These are phyloP conservation scores for Notiomystis cincta DNA, from an alignment of 2,113 vertebrate species.

Conservation along the genomic window DNA sequence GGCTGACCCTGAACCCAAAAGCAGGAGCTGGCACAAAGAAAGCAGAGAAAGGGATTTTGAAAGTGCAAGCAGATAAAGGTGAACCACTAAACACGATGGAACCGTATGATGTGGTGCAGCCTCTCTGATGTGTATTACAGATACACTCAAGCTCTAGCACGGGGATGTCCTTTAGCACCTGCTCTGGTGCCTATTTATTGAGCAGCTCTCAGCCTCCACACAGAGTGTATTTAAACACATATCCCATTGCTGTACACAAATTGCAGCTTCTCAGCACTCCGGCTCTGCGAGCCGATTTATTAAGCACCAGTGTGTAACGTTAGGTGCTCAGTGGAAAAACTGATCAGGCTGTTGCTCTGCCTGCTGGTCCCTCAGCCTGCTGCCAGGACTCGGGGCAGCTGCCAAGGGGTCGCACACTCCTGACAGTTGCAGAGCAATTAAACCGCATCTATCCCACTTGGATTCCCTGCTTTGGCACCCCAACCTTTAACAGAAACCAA, in stretches of 20 bases:
- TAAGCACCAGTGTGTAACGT: not conserved
- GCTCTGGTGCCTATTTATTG: not conserved
- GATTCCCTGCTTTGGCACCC: not conserved
- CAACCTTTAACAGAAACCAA: not conserved
- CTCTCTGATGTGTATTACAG: not conserved
- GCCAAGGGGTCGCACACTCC: not conserved
- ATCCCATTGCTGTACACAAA: not conserved
- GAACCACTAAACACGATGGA: not conserved
- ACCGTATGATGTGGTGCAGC: not conserved
- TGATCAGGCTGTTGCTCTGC: not conserved
- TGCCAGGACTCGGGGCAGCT: not conserved
- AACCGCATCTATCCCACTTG: not conserved
- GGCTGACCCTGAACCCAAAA: not conserved
- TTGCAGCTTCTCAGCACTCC: not conserved
- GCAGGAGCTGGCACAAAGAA: not conserved
- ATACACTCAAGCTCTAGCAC: not conserved
- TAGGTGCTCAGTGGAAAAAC: not conserved
- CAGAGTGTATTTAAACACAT: not conserved
- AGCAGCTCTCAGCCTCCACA: not conserved
- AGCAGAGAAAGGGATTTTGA: not conserved
- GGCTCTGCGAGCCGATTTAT: not conserved
- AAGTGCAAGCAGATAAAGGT: not conserved
- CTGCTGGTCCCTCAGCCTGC: not conserved
- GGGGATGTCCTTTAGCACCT: not conserved
- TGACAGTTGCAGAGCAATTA: not conserved